phyloP scores from a whole-genome alignment of 1,140 invertebrate genomes.

The Bemisia tabaci region DNA sequence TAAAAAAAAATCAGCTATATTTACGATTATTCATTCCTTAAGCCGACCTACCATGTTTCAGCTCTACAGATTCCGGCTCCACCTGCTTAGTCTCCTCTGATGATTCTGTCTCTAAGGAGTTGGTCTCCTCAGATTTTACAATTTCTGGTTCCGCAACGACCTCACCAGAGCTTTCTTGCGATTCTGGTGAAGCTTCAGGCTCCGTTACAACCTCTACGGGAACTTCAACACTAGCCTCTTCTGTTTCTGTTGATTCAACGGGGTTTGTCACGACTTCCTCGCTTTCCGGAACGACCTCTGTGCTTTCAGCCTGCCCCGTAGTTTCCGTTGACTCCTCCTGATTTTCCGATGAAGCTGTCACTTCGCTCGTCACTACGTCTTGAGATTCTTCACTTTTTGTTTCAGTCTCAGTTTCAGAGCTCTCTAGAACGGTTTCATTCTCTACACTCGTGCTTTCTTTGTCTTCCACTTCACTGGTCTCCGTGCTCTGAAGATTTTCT shows the following conservation, averaged over 20 bases:
- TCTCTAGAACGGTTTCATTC: conserved; percentile 8
- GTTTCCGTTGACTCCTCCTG: conserved; percentile 20
- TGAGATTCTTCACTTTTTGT: conserved; percentile 11
- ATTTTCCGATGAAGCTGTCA: conserved; percentile 8
- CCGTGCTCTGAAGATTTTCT: background rate
- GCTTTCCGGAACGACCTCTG: conserved; percentile 10
- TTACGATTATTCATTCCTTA: too few species aligned
- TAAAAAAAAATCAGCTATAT: too few species aligned
- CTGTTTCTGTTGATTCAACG: conserved; percentile 26
- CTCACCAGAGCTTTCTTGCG: too few species aligned
- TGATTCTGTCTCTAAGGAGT: too few species aligned
- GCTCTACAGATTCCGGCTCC: too few species aligned
- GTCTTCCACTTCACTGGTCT: background rate
- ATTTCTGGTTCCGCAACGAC: too few species aligned
- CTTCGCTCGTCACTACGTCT: conserved; percentile 11
- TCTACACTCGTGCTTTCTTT: background rate
- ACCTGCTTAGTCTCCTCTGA: too few species aligned
- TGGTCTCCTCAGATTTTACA: too few species aligned
- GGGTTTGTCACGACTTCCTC: conserved; percentile 10
- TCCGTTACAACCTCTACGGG: conserved; percentile 21
- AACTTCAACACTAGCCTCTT: conserved; percentile 26
- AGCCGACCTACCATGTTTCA: too few species aligned
- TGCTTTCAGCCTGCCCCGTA: conserved; percentile 12
- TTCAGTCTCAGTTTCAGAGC: background rate
- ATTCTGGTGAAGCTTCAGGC: too few species aligned